Base-by-base conservation (phyloP, 2,888 invertebrate species). In the Archips crataeganus region DNA sequence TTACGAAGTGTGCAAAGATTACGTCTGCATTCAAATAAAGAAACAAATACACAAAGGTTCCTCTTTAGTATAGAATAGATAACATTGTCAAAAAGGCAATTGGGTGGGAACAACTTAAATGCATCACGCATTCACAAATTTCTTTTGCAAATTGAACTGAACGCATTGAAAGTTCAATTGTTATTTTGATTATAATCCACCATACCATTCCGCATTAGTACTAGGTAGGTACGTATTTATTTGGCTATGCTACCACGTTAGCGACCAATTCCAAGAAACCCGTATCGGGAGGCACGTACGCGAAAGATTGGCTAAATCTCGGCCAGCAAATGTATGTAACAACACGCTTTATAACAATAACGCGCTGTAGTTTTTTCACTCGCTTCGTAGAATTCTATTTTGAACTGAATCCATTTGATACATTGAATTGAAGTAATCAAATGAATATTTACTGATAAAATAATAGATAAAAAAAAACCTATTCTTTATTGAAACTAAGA, bases 281-380 rank as follows among this genome's bases (percentile, higher is more conserved):
- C 88, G 87, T 90, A 91, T 90, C 82, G 88, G 92, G 91, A 93
- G 84, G 90, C 93, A 93, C 93, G 93, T 93, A 90, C 93, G 88
- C 83, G 82, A 83, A 84, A 85, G 87, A 90, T 92, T 90, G 87
- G 90, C 87, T 87, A 91, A 90, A 91, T 90, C 85, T 89, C 85
- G 79, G 83, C 78, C 82, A 85, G 87, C 87, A 82, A 87, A 88
- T 86, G 84, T 86, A 85, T 86, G 84, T 86, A 85, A 87, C 87
- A 86, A 86, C 85, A 84, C 83, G 59, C 73, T 65, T 74, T 85
- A 88, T 87, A 89, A 88, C 84, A 87, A 84, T 87, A 84, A 85
- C 81, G 82, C 68, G 68, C 71, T 62, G 57, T 75, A 65, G 62
- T 68, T 70, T 66, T 75, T 71, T 63, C 49, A 70, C 59, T 66